Percentiles rank a stretch among this genome's conserved stretches.
phyloP scores from a whole-genome alignment of 1,140 invertebrate species.

The Drosophila serrata region DNA sequence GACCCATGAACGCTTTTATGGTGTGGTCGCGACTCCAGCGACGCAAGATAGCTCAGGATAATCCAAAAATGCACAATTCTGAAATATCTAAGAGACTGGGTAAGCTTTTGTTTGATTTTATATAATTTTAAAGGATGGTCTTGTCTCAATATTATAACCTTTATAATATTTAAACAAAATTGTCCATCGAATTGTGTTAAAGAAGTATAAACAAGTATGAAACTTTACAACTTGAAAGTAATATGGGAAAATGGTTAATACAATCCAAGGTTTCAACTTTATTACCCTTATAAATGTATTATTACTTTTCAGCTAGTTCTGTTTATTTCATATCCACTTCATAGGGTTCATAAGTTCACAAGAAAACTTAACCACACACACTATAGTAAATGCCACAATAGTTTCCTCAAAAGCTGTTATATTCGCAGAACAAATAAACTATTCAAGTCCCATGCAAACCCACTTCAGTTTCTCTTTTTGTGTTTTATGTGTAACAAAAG shows the following conservation, averaged over 20 bases:
- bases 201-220: too few relatives aligned
- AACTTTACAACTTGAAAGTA: neutral
- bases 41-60: conserved; percentile 97
- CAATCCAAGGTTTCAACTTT: too few relatives aligned
- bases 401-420: conserved; percentile 16
- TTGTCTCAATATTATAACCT: neutral
- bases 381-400: conserved; percentile 4
- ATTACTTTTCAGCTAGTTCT: neutral
- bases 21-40: conserved; percentile 94
- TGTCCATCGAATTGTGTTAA: neutral
- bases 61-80: conserved; percentile 99
- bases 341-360: neutral
- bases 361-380: neutral
- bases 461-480: conserved; percentile 36
- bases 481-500: conserved; percentile 35
- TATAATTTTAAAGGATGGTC: neutral
- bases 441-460: conserved; percentile 23
- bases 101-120: conserved; percentile 85
- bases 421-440: conserved; percentile 44
- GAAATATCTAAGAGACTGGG: conserved; percentile 98
- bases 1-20: conserved; percentile 93
- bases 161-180: neutral
- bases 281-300: neutral
- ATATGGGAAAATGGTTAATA: neutral
- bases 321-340: neutral